phyloP scores from a whole-genome alignment of 2,797 vertebrate genomes.

The Acipenser oxyrinchus region DNA sequence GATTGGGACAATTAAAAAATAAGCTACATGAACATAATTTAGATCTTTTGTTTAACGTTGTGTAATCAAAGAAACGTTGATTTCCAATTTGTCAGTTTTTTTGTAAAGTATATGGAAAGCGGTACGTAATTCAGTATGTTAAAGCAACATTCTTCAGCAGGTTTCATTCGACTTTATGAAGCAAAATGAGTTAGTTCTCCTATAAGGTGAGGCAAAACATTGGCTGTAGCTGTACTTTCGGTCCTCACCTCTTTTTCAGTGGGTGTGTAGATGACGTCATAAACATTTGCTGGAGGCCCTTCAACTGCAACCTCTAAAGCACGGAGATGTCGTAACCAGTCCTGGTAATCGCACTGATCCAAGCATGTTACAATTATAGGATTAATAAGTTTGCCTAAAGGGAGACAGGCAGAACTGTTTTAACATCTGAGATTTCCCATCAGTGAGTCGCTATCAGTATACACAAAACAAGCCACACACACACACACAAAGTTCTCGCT shows the following conservation, averaged over 20 bases:
- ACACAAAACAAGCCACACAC: not conserved
- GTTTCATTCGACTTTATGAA: too few relatives aligned
- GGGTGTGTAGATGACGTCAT: conserved; percentile 75
- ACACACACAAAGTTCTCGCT: not conserved
- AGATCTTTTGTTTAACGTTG: too few relatives aligned
- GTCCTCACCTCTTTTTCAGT: conserved; percentile 55
- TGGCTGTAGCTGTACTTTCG: too few relatives aligned
- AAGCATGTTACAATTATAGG: conserved; percentile 68
- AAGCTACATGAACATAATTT: too few relatives aligned
- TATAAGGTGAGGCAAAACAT: too few relatives aligned
- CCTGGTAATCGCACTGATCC: conserved; percentile 53
- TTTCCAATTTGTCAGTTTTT: too few relatives aligned
- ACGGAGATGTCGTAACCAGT: conserved; percentile 70
- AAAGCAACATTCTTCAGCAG: too few relatives aligned
- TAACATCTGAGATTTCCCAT: not conserved
- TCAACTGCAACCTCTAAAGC: conserved; percentile 58
- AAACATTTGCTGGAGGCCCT: conserved; percentile 63
- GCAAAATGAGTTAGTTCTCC: too few relatives aligned
- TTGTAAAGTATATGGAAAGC: too few relatives aligned
- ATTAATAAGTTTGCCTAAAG: conserved; percentile 68
- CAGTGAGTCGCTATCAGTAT: not conserved
- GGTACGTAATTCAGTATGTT: too few relatives aligned
- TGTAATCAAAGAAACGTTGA: too few relatives aligned
- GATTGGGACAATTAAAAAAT: too few relatives aligned
- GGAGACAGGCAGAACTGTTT: not conserved